These are phyloP conservation scores for Noturus placidus DNA, from an alignment of 2,113 vertebrate species.

Conservation along the genomic window DNA sequence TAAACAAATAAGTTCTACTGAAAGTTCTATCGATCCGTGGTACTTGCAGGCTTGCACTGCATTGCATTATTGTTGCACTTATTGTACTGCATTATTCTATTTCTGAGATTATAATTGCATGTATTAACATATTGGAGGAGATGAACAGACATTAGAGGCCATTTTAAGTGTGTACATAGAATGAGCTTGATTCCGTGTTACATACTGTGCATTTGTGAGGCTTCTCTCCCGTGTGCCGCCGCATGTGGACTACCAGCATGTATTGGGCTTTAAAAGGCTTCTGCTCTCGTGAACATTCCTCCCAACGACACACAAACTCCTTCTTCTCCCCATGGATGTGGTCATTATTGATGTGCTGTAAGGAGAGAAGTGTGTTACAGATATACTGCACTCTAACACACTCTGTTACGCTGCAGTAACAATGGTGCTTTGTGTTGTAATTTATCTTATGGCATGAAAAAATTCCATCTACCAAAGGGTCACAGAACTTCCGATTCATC, in stretches of 20 bases:
- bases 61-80: not conserved
- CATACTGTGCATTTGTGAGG: conserved; percentile 98
- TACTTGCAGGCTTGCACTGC: not conserved
- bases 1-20: not conserved
- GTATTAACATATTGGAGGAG: not conserved
- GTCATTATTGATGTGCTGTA: conserved; percentile 97
- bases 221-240: conserved; percentile 95
- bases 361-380: conserved; percentile 31
- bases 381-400: not conserved
- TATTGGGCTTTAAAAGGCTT: conserved; percentile 99
- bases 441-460: conserved; percentile 6
- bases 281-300: conserved; percentile 92
- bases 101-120: conserved; percentile 5
- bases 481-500: conserved; percentile 57
- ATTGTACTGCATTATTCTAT: conserved; percentile 8
- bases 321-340: conserved; percentile 99
- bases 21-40: not conserved
- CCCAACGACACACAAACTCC: conserved; percentile 98
- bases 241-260: conserved; percentile 98
- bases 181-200: not conserved
- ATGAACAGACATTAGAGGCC: not conserved
- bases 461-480: conserved; percentile 58
- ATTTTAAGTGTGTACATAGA: not conserved
- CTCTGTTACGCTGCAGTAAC: conserved; percentile 1
- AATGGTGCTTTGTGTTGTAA: not conserved